Conservation (phyloP, 23 tunicate species). For the Trididemnum miniatum region DNA sequence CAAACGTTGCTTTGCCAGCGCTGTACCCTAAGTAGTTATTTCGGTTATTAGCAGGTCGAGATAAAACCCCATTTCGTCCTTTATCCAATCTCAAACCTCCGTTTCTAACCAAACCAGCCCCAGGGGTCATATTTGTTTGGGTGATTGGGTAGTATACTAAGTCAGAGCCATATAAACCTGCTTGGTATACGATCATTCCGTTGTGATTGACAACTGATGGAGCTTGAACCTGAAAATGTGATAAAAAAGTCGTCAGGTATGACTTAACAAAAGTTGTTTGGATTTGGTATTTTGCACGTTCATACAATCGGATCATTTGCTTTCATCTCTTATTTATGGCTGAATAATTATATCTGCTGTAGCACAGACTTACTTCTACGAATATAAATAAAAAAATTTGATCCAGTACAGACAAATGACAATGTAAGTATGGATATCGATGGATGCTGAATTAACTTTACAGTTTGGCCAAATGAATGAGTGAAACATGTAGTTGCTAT, state of each 20-base stretch:
- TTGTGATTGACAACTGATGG: conserved; percentile 61
- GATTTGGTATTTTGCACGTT: conserved; percentile 85
- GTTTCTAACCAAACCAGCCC: conserved; percentile 54
- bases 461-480: too few relatives aligned
- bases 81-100: conserved; percentile 41
- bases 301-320: too few relatives aligned
- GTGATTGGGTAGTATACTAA: conserved; percentile 67
- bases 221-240: conserved; percentile 24
- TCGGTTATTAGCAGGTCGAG: conserved; percentile 48
- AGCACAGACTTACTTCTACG: too few relatives aligned
- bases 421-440: too few relatives aligned
- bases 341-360: too few relatives aligned
- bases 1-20: conserved; percentile 99
- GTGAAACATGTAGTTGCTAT: too few relatives aligned
- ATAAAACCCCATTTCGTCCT: conserved; percentile 50
- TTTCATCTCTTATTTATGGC: too few relatives aligned
- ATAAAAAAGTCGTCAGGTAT: conserved; percentile 14
- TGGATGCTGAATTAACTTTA: too few relatives aligned
- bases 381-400: too few relatives aligned
- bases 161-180: conserved; percentile 59
- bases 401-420: too few relatives aligned
- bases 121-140: conserved; percentile 64
- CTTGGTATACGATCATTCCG: conserved; percentile 85
- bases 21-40: conserved; percentile 91
- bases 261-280: neutral